Percentiles rank a stretch among this genome's conserved stretches.
Evolutionary conservation across 2,797 vertebrate species (phyloP).

Genomic region (Pelochelys cantorii): DNA sequence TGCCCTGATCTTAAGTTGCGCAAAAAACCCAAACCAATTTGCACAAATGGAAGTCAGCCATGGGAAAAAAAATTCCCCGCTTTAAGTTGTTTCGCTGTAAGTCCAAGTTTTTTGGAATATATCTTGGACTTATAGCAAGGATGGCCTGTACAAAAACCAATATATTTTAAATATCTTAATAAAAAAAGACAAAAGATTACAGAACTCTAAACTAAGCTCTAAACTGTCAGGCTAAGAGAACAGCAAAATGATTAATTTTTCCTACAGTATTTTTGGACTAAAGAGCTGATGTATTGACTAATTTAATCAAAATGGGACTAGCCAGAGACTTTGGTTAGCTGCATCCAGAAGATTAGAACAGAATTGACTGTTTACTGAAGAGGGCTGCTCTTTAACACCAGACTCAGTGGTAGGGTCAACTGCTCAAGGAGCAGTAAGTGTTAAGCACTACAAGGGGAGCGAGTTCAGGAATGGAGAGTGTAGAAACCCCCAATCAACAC

Average conservation of each 20-base stretch:
- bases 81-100: too few species aligned
- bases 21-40: too few species aligned
- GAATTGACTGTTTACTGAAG: neutral
- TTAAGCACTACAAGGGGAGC: neutral
- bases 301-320: neutral
- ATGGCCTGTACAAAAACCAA: neutral
- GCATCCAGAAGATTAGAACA: rapidly evolving
- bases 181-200: neutral
- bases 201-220: neutral
- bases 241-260: conserved; percentile 6
- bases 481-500: neutral
- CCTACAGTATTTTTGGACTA: conserved; percentile 40
- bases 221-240: neutral
- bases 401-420: neutral
- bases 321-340: neutral
- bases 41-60: too few species aligned
- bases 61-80: too few species aligned
- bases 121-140: too few species aligned
- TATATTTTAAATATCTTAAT: neutral
- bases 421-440: neutral
- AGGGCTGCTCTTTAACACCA: neutral
- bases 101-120: too few species aligned
- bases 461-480: neutral
- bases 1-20: too few species aligned
- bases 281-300: conserved; percentile 21